Evolutionary conservation across 2,113 vertebrate genomes (phyloP).

Genomic region (Notiomystis cincta): DNA sequence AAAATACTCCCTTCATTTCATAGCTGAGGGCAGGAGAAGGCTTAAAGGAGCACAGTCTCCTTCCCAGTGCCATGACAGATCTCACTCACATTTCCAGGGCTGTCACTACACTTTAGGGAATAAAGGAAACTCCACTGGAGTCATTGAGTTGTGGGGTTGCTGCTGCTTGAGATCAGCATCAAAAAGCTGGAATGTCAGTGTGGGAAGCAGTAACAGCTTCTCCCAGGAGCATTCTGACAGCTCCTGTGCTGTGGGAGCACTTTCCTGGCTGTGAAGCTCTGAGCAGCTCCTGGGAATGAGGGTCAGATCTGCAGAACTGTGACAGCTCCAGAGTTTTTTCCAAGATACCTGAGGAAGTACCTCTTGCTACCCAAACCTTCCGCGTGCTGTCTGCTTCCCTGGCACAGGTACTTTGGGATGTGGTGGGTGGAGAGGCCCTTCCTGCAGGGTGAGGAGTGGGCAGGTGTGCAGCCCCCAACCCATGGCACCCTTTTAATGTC

Average conservation of each 20-base stretch:
- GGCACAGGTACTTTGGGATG: not conserved
- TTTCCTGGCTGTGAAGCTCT: accelerated
- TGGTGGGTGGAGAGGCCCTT: not conserved
- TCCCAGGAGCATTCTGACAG: not conserved
- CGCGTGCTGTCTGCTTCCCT: not conserved
- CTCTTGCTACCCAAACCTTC: not conserved
- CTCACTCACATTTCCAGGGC: accelerated
- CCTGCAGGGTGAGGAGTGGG: accelerated
- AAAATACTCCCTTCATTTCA: not conserved
- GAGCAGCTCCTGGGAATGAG: not conserved
- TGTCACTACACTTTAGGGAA: accelerated
- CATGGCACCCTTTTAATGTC: accelerated
- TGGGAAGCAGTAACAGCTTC: not conserved
- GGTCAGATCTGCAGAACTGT: accelerated
- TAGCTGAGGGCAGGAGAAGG: not conserved
- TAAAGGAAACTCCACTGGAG: not conserved
- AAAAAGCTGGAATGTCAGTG: accelerated
- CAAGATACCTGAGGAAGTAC: accelerated
- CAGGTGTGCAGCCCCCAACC: accelerated
- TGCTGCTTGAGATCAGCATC: not conserved
- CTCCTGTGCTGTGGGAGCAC: accelerated
- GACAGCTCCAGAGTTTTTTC: not conserved
- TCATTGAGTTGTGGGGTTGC: accelerated
- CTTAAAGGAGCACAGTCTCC: not conserved
- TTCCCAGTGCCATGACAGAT: accelerated